Conservation (phyloP, 2,797 vertebrate species). For the Premnoplex brunnescens region DNA sequence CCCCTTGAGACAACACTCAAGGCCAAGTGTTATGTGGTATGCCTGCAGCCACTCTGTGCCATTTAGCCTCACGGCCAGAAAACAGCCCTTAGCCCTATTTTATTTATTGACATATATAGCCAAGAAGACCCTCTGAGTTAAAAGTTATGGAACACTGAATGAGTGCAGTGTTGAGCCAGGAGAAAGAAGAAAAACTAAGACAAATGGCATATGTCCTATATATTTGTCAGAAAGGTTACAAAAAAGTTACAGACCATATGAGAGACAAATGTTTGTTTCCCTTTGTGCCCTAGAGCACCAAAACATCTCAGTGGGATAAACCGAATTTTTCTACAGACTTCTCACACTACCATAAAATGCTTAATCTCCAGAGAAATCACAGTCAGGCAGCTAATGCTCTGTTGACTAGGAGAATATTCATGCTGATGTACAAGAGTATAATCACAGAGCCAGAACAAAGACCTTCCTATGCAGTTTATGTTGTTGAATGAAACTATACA, state of each 20-base stretch:
- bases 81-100: background rate
- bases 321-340: constrained; percentile 31
- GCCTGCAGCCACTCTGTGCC: background rate
- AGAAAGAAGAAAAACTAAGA: constrained; percentile 22
- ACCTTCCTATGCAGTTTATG: background rate
- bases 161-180: background rate
- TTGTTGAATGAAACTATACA: background rate
- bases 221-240: constrained; percentile 38
- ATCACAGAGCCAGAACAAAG: background rate
- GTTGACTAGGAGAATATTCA: constrained; percentile 13
- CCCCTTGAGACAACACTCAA: background rate
- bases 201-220: background rate
- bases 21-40: background rate
- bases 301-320: constrained; percentile 13
- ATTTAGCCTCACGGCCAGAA: background rate
- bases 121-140: background rate
- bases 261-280: constrained; percentile 33
- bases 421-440: background rate
- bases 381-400: background rate
- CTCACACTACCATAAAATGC: background rate
- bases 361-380: constrained; percentile 30
- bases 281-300: constrained; percentile 1
- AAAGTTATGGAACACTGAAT: background rate
- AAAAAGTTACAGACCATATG: background rate
- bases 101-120: background rate